Percentiles rank a stretch among this genome's conserved stretches.
Evolutionary conservation across 2,113 vertebrate genomes (phyloP).

Genomic region (Garra rufa): DNA sequence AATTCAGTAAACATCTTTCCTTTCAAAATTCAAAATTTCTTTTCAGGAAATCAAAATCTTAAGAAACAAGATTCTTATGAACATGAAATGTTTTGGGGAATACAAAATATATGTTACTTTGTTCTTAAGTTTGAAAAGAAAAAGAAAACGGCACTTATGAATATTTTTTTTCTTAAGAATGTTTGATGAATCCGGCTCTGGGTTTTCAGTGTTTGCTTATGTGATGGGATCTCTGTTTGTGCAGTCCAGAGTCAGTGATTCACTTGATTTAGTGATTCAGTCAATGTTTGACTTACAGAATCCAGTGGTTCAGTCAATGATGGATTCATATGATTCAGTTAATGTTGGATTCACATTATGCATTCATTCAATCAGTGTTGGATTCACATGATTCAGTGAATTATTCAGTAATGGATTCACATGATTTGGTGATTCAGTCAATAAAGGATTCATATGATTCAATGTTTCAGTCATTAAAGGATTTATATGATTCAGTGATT

Average conservation of each 20-base stretch:
- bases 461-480: neutral
- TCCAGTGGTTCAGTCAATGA: neutral
- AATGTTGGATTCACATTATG: too few species aligned
- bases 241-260: neutral
- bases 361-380: neutral
- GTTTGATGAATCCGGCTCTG: neutral
- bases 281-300: too few species aligned
- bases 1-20: too few species aligned
- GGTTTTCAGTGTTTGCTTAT: neutral
- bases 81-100: neutral
- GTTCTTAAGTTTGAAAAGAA: neutral
- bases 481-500: neutral
- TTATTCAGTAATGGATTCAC: neutral
- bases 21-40: too few species aligned
- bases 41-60: neutral
- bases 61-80: too few species aligned
- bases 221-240: neutral
- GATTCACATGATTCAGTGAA: neutral
- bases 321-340: neutral
- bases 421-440: neutral
- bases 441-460: neutral
- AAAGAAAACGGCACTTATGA: neutral
- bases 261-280: neutral
- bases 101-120: neutral
- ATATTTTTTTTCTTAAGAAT: neutral